Evolutionary conservation across 2,888 invertebrate genomes (phyloP), one percentile per base, ranked within the genome.

Genomic region (Himalopsyche tibetana): DNA sequence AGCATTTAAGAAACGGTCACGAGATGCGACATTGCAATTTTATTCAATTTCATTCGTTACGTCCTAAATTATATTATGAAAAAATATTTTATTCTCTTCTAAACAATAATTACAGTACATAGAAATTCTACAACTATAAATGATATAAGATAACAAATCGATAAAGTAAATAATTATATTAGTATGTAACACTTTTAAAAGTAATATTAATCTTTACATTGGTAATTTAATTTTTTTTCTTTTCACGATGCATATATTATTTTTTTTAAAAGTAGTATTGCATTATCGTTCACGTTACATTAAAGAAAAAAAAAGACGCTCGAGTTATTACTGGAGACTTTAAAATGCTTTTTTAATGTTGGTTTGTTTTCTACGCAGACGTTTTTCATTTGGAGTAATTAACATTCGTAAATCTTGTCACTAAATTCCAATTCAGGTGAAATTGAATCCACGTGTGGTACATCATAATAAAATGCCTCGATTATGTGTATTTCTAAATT

Each of bases 61-160:
- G 19, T 63, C 63, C 63, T 63, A 63, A 63, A 63, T 63, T 63
- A 63, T 63, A 63, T 63, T 63, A 63, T 63, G 63, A 63, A 63
- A 63, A 63, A 63, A 63, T 63, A 63, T 63, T 63, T 19, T 63
- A 51, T 19, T 63, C 63, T 63, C 63, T 63, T 63, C 19, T 63
- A 63, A 63, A 63, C 19, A 19, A 63, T 63, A 63, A 63, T 63
- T 63, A 63, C 63, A 63, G 63, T 63, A 63, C 63, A 63, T 63
- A 63, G 63, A 63, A 63, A 15, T 63, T 63, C 63, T 63, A 63
- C 63, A 63, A 19, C 63, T 63, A 63, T 63, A 63, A 63, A 63
- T 63, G 4, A 63, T 28, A 63, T 63, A 19, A 63, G 63, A 63
- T 63, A 63, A 63, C 63, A 63, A 63, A 63, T 63, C 19, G 19